Evolutionary conservation across 2,888 invertebrate genomes (phyloP).

Genomic region (Drosophila rubida): DNA sequence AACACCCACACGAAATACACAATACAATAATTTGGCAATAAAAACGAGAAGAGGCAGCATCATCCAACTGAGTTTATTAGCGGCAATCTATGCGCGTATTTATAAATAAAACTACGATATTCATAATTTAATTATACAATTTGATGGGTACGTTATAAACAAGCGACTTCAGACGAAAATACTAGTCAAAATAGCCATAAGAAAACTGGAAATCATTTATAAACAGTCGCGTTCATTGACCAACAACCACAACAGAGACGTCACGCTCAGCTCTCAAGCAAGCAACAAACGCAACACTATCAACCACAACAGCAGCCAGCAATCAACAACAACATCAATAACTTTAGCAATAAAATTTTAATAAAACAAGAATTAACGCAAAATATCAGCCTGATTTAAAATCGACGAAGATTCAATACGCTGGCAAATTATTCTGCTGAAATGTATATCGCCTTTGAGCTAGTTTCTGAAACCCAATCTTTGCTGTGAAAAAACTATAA

Average conservation of each 20-base stretch:
- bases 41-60: conserved; percentile 13
- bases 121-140: conserved; percentile 54
- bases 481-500: not conserved
- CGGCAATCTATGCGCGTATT: conserved; percentile 47
- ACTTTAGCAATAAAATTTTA: conserved; percentile 9
- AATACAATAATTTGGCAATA: conserved; percentile 34
- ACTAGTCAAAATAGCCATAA: conserved; percentile 24
- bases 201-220: conserved; percentile 51
- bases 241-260: conserved; percentile 55
- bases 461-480: not conserved
- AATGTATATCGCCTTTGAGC: not conserved
- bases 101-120: conserved; percentile 52
- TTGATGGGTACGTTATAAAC: conserved; percentile 50
- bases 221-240: conserved; percentile 76
- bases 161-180: conserved; percentile 15
- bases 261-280: conserved; percentile 51
- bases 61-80: conserved; percentile 41
- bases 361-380: conserved; percentile 20
- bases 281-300: conserved; percentile 18
- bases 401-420: not conserved
- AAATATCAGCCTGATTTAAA: not conserved
- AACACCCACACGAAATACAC: conserved; percentile 29
- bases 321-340: conserved; percentile 24
- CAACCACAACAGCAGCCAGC: conserved; percentile 32
- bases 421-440: not conserved